Conservation (phyloP, 2,113 vertebrate genomes). For the Arizona elegans region DNA sequence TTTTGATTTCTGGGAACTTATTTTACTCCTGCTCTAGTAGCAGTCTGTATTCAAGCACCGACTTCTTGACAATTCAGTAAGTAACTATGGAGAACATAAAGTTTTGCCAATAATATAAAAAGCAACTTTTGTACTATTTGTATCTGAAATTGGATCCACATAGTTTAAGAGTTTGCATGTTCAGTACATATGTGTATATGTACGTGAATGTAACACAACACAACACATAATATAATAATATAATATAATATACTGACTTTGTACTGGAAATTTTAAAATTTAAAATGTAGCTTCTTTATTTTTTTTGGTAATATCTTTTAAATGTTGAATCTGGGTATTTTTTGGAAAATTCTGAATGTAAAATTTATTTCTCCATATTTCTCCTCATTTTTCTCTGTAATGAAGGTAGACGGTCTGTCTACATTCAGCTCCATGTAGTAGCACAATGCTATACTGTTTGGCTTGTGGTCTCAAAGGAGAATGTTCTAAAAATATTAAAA, state of each 20-base stretch:
- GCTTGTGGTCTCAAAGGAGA: slow-evolving; percentile 33
- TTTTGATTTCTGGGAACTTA: background rate
- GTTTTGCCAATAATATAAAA: background rate
- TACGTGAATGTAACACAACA: background rate
- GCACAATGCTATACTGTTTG: slow-evolving; percentile 65
- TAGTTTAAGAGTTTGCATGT: background rate
- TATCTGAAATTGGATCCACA: background rate
- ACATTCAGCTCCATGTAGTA: slow-evolving; percentile 21
- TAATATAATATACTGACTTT: background rate
- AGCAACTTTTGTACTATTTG: background rate
- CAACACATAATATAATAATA: background rate
- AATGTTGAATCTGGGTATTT: slow-evolving; percentile 5
- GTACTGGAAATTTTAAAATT: background rate
- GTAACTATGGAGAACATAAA: background rate
- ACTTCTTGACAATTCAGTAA: background rate
- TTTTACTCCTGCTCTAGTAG: background rate
- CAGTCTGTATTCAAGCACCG: background rate
- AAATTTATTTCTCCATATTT: slow-evolving; percentile 58
- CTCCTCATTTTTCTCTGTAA: slow-evolving; percentile 46
- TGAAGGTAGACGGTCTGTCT: slow-evolving; percentile 58
- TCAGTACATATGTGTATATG: background rate
- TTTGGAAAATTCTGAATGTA: slow-evolving; percentile 46
- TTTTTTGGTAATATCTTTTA: slow-evolving; percentile 42
- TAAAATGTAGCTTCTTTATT: slow-evolving; percentile 2
- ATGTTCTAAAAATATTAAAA: slow-evolving; percentile 51